Evolutionary conservation across 1,140 invertebrate genomes (phyloP).

Genomic region (Dendrolimus kikuchii): DNA sequence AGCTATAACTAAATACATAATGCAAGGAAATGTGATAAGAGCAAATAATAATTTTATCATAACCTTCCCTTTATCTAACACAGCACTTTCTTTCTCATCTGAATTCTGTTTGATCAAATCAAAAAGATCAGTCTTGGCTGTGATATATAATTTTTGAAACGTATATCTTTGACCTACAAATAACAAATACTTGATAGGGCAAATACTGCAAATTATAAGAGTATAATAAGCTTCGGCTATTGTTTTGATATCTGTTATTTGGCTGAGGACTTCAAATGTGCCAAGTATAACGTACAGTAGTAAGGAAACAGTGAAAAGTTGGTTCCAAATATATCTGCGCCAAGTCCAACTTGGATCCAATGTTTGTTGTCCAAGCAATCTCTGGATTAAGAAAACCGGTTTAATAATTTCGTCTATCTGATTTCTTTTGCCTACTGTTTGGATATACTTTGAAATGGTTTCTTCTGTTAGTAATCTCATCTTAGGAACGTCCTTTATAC

Average conservation of each 20-base stretch:
- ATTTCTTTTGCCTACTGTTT: conserved; percentile 32
- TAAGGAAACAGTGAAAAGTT: conserved; percentile 27
- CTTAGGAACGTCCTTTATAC: conserved; percentile 14
- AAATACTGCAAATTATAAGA: conserved; percentile 30
- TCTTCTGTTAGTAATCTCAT: conserved; percentile 23
- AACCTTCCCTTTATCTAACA: conserved; percentile 22
- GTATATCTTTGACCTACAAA: conserved; percentile 29
- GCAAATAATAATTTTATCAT: conserved; percentile 24
- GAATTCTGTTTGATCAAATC: conserved; percentile 26
- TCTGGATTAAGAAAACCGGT: conserved; percentile 31
- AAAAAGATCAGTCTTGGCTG: conserved; percentile 32
- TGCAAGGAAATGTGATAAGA: conserved; percentile 25
- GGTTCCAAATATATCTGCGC: conserved; percentile 28
- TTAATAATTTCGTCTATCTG: conserved; percentile 37
- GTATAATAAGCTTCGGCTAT: conserved; percentile 45
- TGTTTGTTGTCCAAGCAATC: conserved; percentile 41
- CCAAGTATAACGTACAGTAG: conserved; percentile 44
- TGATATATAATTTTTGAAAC: conserved; percentile 33
- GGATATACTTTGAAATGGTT: conserved; percentile 25
- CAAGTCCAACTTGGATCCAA: conserved; percentile 47
- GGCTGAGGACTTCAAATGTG: conserved; percentile 31
- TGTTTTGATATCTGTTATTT: conserved; percentile 23
- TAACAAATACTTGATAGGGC: conserved; percentile 34
- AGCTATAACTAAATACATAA: conserved; percentile 30
- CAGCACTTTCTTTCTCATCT: conserved; percentile 10